A percentile compares a stretch with the other conserved stretches of the same genome.
These are phyloP conservation scores for Sciurus carolinensis DNA, from an alignment of 2,797 vertebrate species.

Conservation along the genomic window DNA sequence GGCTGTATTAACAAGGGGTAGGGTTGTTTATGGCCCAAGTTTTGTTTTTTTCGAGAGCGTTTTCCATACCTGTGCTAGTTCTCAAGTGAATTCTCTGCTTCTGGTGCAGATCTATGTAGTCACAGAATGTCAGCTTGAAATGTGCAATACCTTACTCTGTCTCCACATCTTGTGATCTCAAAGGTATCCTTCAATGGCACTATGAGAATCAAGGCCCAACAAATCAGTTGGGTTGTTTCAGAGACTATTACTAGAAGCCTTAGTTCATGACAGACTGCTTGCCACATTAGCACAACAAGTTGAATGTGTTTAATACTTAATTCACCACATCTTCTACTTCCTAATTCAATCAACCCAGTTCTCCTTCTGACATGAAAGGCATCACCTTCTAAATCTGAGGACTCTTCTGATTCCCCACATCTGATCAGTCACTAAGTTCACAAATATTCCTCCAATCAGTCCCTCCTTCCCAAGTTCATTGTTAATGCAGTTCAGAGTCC, in stretches of 20 bases:
- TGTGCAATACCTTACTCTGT: not conserved
- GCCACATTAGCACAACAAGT: not conserved
- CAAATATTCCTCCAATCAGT: not conserved
- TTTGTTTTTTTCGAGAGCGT: not conserved
- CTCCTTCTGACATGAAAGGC: not conserved
- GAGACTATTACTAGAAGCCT: not conserved
- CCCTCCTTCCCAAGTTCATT: not conserved
- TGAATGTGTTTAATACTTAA: not conserved
- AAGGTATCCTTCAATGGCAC: not conserved
- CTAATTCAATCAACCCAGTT: not conserved
- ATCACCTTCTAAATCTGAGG: constrained; percentile 16
- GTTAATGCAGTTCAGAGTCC: not conserved
- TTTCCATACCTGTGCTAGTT: not conserved
- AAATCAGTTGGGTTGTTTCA: not conserved
- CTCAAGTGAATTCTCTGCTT: not conserved
- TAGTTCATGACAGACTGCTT: not conserved
- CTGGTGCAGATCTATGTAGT: not conserved
- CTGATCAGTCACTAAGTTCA: not conserved
- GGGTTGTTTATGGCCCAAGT: not conserved
- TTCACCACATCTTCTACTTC: not conserved
- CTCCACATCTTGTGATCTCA: not conserved
- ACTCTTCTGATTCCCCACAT: not conserved
- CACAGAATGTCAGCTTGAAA: not conserved
- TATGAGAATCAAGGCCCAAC: not conserved
- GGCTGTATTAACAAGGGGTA: not conserved